Evolutionary conservation across 2,888 invertebrate species (phyloP).

Genomic region (Zonitis immaculata): DNA sequence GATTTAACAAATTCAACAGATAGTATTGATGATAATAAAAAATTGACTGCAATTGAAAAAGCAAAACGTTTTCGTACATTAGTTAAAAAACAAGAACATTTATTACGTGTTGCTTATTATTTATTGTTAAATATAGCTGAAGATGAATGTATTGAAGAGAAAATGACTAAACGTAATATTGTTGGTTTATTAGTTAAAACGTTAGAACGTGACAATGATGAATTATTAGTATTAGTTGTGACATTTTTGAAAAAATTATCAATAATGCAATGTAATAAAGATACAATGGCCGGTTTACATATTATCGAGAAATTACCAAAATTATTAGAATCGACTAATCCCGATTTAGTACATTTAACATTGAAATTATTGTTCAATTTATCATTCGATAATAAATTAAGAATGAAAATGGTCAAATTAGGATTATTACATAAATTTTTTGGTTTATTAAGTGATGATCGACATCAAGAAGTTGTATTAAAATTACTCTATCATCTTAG

Average conservation of each 20-base stretch:
- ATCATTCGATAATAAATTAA: conserved; percentile 84
- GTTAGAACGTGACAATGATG: conserved; percentile 84
- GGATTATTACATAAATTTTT: conserved; percentile 88
- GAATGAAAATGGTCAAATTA: conserved; percentile 84
- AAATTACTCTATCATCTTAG: conserved; percentile 90
- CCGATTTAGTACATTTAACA: conserved; percentile 71
- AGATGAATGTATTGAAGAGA: conserved; percentile 91
- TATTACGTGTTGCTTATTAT: conserved; percentile 87
- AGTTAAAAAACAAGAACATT: conserved; percentile 89
- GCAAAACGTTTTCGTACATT: conserved; percentile 77
- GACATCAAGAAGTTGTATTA: conserved; percentile 71
- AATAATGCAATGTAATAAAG: conserved; percentile 91
- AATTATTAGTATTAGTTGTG: conserved; percentile 82
- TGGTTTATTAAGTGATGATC: conserved; percentile 78
- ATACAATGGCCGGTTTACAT: conserved; percentile 78
- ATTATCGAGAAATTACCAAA: conserved; percentile 80
- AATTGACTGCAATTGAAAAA: conserved; percentile 47
- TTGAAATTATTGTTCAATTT: conserved; percentile 90
- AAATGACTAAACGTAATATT: conserved; percentile 93
- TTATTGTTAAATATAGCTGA: conserved; percentile 92
- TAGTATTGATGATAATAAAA: conserved; percentile 43
- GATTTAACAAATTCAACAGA: conserved; percentile 47
- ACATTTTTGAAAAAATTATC: conserved; percentile 95
- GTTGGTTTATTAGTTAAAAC: conserved; percentile 82
- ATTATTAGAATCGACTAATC: conserved; percentile 63